phyloP scores from a whole-genome alignment of 2,888 invertebrate species.

The Nomada hirtipes region DNA sequence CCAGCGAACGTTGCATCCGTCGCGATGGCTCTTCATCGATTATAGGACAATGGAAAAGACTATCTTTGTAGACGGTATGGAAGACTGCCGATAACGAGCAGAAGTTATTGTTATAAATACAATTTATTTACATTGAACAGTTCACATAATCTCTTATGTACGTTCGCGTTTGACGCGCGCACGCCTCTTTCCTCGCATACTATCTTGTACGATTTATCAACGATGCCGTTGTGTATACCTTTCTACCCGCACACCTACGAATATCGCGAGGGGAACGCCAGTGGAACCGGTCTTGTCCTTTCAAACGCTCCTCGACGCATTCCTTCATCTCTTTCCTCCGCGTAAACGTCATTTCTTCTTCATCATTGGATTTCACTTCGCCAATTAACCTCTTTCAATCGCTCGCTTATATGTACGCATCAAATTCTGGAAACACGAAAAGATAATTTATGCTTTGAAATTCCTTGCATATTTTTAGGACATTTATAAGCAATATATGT shows the following conservation, averaged over 20 bases:
- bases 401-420: not conserved
- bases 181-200: slow-evolving; percentile 43
- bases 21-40: slow-evolving; percentile 31
- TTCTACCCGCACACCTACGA: slow-evolving; percentile 13
- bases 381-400: not conserved
- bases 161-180: slow-evolving; percentile 35
- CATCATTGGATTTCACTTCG: not conserved
- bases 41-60: slow-evolving; percentile 31
- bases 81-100: slow-evolving; percentile 38
- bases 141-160: slow-evolving; percentile 15
- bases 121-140: slow-evolving; percentile 24
- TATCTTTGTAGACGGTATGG: slow-evolving; percentile 42
- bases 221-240: slow-evolving; percentile 18
- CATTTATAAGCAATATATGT: not conserved
- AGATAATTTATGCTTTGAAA: not conserved
- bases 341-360: slow-evolving; percentile 18
- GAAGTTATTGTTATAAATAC: slow-evolving; percentile 43
- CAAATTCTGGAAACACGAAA: not conserved
- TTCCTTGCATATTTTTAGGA: not conserved
- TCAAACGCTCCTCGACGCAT: slow-evolving; percentile 11
- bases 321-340: slow-evolving; percentile 21
- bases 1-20: slow-evolving; percentile 34
- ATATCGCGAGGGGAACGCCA: slow-evolving; percentile 60
- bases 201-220: slow-evolving; percentile 32
- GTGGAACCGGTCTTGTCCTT: slow-evolving; percentile 58